Evolutionary conservation across 2,888 invertebrate genomes (phyloP).

Genomic region (Hirtodrosophila cameraria): DNA sequence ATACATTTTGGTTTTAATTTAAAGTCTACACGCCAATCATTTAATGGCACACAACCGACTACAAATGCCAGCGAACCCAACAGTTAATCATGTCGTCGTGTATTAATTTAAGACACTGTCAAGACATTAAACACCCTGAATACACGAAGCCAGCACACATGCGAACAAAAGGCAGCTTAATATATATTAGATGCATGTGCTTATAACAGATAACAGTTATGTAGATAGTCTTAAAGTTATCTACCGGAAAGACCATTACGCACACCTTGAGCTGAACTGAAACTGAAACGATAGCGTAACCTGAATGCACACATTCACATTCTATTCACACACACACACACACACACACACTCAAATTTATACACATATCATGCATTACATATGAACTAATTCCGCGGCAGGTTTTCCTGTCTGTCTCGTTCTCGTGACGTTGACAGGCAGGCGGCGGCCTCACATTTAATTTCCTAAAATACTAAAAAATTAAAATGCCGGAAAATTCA

Average conservation of each 20-base stretch:
- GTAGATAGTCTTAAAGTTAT: slow-evolving; percentile 3
- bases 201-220: background rate
- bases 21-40: slow-evolving; percentile 8
- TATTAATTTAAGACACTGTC: slow-evolving; percentile 29
- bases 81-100: slow-evolving; percentile 36
- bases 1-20: slow-evolving; percentile 22
- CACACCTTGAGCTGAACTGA: background rate
- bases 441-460: slow-evolving; percentile 44
- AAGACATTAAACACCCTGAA: background rate
- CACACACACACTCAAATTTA: background rate
- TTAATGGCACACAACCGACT: slow-evolving; percentile 4
- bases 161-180: slow-evolving; percentile 6
- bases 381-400: slow-evolving; percentile 44
- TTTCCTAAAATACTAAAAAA: slow-evolving; percentile 58
- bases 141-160: background rate
- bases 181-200: slow-evolving; percentile 25
- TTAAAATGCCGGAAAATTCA: slow-evolving; percentile 62
- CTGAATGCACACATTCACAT: background rate
- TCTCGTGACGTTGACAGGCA: slow-evolving; percentile 40
- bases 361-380: slow-evolving; percentile 25
- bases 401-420: slow-evolving; percentile 11
- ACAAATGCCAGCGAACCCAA: slow-evolving; percentile 10
- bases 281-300: slow-evolving; percentile 25
- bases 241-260: background rate
- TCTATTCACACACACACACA: slow-evolving; percentile 1